Conservation (phyloP, 2,797 vertebrate species). For the Molossus alvarezi region DNA sequence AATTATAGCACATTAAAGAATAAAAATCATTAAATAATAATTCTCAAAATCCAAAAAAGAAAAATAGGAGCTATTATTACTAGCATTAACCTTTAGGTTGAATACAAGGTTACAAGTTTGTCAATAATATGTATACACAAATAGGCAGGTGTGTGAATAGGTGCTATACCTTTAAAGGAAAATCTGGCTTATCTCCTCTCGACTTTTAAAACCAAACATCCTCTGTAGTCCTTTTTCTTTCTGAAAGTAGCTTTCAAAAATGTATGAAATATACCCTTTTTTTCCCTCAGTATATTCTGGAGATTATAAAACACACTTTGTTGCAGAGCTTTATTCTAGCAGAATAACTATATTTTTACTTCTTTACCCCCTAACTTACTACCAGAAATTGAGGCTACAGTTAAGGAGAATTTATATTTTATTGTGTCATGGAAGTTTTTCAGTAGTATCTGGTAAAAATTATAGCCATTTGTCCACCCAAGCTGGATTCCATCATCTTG, state of each 20-base stretch:
- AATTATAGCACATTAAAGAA: neutral
- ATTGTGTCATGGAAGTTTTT: neutral
- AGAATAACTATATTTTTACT: neutral
- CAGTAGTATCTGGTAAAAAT: constrained; percentile 58
- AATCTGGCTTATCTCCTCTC: neutral
- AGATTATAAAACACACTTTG: constrained; percentile 41
- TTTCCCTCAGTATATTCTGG: constrained; percentile 18
- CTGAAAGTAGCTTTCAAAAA: constrained; percentile 22
- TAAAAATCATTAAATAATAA: neutral
- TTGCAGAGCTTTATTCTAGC: neutral
- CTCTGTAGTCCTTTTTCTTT: neutral
- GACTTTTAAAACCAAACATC: neutral
- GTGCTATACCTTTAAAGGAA: neutral
- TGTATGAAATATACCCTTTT: neutral
- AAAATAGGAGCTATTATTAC: neutral
- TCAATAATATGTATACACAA: neutral
- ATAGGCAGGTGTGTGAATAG: neutral
- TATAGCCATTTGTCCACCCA: constrained; percentile 52
- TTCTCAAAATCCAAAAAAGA: neutral
- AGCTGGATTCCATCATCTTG: constrained; percentile 28
- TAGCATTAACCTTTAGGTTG: neutral
- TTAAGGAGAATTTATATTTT: constrained; percentile 70
- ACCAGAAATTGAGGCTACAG: neutral
- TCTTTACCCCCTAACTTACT: neutral
- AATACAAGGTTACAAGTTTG: neutral